Evolutionary conservation across 2,888 invertebrate species (phyloP).

Genomic region (Ctenicera cuprea): DNA sequence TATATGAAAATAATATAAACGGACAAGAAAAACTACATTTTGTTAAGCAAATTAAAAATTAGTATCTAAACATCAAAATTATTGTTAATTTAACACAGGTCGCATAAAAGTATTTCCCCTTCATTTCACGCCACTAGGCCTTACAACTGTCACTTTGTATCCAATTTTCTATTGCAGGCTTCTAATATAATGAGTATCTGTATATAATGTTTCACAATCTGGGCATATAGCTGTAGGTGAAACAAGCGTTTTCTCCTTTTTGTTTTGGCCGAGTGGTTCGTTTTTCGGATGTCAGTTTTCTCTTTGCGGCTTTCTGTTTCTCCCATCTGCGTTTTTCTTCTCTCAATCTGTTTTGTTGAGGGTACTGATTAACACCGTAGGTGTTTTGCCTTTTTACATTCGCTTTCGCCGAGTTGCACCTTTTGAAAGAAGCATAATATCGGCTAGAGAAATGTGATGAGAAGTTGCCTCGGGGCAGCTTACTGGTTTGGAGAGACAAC

Average conservation of each 20-base stretch:
- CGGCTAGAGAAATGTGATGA: neutral
- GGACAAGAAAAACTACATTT: neutral
- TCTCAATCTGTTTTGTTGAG: constrained; percentile 3
- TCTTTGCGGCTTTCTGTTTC: constrained; percentile 4
- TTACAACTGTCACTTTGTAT: constrained; percentile 1
- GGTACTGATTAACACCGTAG: neutral
- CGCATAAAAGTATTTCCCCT: neutral
- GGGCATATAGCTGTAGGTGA: constrained; percentile 2
- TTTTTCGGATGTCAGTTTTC: constrained; percentile 2
- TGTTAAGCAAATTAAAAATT: neutral
- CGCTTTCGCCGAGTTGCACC: neutral
- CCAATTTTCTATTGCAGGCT: neutral
- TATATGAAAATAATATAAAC: neutral
- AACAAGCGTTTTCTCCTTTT: neutral
- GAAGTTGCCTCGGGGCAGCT: neutral
- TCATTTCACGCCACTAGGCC: neutral
- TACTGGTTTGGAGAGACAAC: neutral
- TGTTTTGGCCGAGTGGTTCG: neutral
- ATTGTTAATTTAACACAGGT: constrained; percentile 10
- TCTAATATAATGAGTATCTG: no score
- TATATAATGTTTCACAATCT: neutral
- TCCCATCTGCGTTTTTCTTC: neutral
- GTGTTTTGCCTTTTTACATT: neutral
- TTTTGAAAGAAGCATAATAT: neutral
- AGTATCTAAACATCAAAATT: constrained; percentile 1